These are phyloP conservation scores for Oxystoma pomonae DNA, from an alignment of 2,888 invertebrate genomes.

Conservation along the genomic window DNA sequence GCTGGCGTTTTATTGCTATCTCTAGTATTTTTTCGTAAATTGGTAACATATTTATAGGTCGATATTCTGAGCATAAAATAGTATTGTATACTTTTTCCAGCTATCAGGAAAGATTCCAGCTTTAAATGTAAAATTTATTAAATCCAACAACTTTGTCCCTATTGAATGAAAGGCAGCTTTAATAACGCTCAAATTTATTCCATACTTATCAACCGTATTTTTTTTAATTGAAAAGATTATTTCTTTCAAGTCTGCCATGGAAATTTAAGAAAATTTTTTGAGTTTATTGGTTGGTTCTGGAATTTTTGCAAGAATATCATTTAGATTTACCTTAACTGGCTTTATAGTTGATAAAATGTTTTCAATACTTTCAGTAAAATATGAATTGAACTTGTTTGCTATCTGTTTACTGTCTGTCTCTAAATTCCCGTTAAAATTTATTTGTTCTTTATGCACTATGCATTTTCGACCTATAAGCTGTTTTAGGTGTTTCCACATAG, in stretches of 20 bases:
- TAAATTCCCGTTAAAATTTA: too few species aligned
- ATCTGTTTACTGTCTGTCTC: not conserved
- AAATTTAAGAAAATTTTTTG: not conserved
- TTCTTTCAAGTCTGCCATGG: not conserved
- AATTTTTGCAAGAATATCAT: not conserved
- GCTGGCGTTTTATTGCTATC: not conserved
- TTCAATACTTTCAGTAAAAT: too few species aligned
- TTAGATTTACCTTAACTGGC: not conserved
- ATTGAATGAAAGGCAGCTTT: not conserved
- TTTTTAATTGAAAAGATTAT: not conserved
- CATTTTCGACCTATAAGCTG: too few species aligned
- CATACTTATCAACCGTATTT: not conserved
- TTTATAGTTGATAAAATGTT: not conserved
- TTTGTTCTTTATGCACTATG: too few species aligned
- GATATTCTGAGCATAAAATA: not conserved
- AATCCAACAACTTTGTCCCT: not conserved
- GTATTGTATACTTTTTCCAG: not conserved
- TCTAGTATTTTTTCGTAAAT: not conserved
- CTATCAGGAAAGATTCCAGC: not conserved
- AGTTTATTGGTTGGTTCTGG: not conserved
- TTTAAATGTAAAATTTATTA: not conserved
- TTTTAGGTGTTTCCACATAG: not conserved
- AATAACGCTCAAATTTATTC: not conserved
- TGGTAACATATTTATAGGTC: not conserved
- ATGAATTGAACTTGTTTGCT: not conserved